Percentiles rank a stretch among this genome's conserved stretches.
phyloP scores from a whole-genome alignment of 2,888 invertebrate genomes.

The Heteromyza rotundicornis region DNA sequence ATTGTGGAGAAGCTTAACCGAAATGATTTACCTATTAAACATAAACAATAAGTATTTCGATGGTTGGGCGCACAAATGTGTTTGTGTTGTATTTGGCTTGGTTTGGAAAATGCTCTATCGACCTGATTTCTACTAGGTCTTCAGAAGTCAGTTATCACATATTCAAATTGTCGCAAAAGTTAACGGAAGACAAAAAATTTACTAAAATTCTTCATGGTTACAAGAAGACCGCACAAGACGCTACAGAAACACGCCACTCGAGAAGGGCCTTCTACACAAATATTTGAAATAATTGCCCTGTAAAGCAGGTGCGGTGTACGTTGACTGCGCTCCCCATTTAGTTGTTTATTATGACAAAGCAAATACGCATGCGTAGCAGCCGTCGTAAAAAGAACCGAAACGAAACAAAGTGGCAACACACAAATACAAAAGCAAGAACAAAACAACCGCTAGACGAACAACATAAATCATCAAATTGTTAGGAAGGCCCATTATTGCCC shows the following conservation, averaged over 20 bases:
- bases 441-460: conserved; percentile 50
- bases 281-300: conserved; percentile 21
- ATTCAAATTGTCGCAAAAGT: too few species aligned
- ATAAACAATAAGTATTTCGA: too few species aligned
- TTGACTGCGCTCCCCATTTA: conserved; percentile 55
- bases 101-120: too few species aligned
- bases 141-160: too few species aligned
- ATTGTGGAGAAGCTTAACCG: too few species aligned
- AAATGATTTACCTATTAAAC: too few species aligned
- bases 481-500: conserved; percentile 55
- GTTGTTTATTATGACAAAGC: conserved; percentile 55
- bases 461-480: conserved; percentile 56
- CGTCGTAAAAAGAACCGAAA: background rate
- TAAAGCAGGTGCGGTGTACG: conserved; percentile 56
- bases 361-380: conserved; percentile 36
- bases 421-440: conserved; percentile 35
- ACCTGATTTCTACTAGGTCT: too few species aligned
- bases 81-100: too few species aligned
- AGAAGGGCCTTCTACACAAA: background rate
- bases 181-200: too few species aligned
- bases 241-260: background rate
- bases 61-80: too few species aligned
- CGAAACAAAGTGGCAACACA: conserved; percentile 26
- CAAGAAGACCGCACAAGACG: conserved; percentile 20
- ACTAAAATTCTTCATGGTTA: too few species aligned